phyloP scores from a whole-genome alignment of 2,113 vertebrate species.

The Puma concolor region DNA sequence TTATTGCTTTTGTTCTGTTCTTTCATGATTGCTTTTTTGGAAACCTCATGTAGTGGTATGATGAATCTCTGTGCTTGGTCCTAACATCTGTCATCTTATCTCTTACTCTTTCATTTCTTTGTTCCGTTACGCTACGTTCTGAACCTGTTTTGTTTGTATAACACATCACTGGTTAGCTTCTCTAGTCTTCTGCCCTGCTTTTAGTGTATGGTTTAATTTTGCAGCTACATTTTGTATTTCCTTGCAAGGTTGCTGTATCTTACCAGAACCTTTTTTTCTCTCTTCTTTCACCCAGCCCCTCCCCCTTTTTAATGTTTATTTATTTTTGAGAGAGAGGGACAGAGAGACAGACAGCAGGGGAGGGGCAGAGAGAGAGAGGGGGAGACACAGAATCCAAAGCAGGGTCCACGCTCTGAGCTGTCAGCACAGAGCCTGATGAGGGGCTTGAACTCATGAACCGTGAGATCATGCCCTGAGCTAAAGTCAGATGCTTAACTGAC shows the following conservation, averaged over 20 bases:
- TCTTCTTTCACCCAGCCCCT: background rate
- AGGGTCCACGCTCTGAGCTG: no score
- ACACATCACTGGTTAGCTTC: background rate
- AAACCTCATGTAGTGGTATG: background rate
- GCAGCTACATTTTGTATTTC: background rate
- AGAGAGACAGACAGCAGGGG: no score
- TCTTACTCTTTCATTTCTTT: slow-evolving; percentile 1
- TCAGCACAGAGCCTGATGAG: no score
- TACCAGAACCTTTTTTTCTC: background rate
- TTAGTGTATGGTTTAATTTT: background rate
- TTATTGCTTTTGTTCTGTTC: slow-evolving; percentile 1
- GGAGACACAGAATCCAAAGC: no score
- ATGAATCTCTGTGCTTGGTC: background rate
- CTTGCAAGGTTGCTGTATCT: background rate
- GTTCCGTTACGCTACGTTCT: background rate
- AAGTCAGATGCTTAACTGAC: no score
- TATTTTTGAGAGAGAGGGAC: no score
- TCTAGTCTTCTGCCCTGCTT: background rate
- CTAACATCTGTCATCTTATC: background rate
- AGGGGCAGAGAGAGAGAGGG: no score
- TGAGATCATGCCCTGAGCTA: no score
- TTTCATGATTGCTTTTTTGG: background rate
- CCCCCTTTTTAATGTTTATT: background rate
- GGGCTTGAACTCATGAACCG: no score
- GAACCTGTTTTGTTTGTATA: background rate